Evolutionary conservation across 2,113 vertebrate genomes (phyloP).

Genomic region (Tichodroma muraria): DNA sequence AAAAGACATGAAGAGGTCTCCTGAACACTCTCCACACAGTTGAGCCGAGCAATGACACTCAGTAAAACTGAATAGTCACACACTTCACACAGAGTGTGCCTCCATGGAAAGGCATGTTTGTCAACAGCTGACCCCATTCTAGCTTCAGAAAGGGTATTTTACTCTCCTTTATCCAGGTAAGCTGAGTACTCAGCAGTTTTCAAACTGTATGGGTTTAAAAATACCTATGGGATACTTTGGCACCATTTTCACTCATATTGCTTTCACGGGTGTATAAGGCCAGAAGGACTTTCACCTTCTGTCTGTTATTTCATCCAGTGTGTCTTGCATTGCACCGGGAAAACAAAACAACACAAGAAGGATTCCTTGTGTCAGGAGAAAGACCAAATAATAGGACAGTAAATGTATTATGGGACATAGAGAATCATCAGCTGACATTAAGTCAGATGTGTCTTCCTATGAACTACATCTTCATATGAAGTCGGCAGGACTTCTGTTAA

Average conservation of each 20-base stretch:
- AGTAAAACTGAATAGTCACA: neutral
- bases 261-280: neutral
- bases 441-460: neutral
- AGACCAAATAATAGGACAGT: neutral
- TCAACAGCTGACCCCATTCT: neutral
- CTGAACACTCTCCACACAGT: fast-evolving
- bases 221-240: neutral
- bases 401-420: neutral
- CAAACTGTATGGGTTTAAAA: neutral
- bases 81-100: neutral
- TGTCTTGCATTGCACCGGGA: neutral
- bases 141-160: neutral
- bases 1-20: neutral
- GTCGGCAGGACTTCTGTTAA: neutral
- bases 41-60: neutral
- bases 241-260: neutral
- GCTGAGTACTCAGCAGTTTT: neutral
- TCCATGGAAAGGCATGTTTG: neutral
- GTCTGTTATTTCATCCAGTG: neutral
- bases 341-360: neutral
- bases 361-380: neutral
- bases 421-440: neutral
- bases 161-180: neutral
- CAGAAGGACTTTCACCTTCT: neutral
- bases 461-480: neutral